phyloP scores from a whole-genome alignment of 2,888 invertebrate species.

The Euzophera pinguis region DNA sequence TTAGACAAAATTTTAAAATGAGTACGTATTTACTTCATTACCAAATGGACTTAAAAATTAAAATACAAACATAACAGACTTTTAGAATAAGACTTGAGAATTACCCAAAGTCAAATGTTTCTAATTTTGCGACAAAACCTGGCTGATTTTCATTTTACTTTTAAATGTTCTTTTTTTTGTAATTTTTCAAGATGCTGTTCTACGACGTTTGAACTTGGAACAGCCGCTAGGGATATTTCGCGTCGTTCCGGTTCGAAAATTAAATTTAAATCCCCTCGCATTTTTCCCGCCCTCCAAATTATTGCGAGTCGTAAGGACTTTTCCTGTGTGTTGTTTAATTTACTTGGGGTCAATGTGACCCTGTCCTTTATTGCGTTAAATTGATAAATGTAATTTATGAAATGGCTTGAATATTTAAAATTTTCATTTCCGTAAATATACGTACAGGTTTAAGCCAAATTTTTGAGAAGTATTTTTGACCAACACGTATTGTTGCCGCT shows the following conservation, averaged over 20 bases:
- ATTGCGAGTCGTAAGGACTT: constrained; percentile 60
- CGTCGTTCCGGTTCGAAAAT: constrained; percentile 73
- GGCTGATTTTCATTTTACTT: constrained; percentile 41
- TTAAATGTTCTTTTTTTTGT: constrained; percentile 42
- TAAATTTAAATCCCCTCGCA: constrained; percentile 76
- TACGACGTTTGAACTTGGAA: constrained; percentile 56
- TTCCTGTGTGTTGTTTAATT: constrained; percentile 58
- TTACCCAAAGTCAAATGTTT: neutral
- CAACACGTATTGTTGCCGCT: no score
- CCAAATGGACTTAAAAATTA: no score
- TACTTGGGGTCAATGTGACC: constrained; percentile 46
- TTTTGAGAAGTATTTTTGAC: no score
- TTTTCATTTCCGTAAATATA: neutral
- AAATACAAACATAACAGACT: no score
- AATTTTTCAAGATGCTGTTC: constrained; percentile 50
- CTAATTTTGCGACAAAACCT: constrained; percentile 8
- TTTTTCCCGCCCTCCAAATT: constrained; percentile 72
- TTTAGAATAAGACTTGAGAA: neutral
- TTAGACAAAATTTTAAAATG: no score
- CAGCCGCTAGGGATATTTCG: constrained; percentile 67
- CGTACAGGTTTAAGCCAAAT: neutral
- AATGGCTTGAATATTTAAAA: constrained; percentile 4
- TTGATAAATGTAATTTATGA: constrained; percentile 14
- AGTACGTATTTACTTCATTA: no score
- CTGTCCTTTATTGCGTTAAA: constrained; percentile 20